A percentile compares a stretch with the other conserved stretches of the same genome.
phyloP scores from a whole-genome alignment of 64 coral and sea anemone species.

The Platygyra sinensis region DNA sequence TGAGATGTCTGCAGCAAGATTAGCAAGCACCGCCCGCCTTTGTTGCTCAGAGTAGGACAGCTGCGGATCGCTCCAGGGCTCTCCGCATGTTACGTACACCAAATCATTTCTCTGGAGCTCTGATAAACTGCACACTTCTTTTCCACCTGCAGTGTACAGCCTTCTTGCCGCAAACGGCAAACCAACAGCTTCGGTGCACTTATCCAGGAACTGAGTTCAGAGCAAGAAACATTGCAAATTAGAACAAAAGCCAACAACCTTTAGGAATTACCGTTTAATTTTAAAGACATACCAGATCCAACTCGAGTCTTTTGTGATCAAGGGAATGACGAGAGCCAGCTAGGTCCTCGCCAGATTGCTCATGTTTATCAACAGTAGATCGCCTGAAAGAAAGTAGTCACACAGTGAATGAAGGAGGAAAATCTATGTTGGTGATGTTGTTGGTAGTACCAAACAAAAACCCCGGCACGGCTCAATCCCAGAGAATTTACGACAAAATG shows the following conservation, averaged over 20 bases:
- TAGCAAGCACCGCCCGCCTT: constrained; percentile 75
- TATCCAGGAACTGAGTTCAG: constrained; percentile 77
- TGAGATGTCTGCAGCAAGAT: constrained; percentile 89
- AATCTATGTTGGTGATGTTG: background rate
- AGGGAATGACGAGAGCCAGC: constrained; percentile 67
- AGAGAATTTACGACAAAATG: no score
- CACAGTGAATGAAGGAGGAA: background rate
- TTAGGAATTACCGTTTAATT: background rate
- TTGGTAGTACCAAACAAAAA: background rate
- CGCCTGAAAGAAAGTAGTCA: constrained; percentile 17
- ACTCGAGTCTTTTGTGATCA: constrained; percentile 71
- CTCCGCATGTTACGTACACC: constrained; percentile 90
- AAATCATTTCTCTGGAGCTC: constrained; percentile 79
- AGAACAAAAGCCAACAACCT: background rate
- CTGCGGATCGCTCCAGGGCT: constrained; percentile 90
- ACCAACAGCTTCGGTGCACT: constrained; percentile 82
- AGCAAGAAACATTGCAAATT: background rate
- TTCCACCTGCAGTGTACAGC: constrained; percentile 75
- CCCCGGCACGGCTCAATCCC: background rate
- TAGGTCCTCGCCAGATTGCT: constrained; percentile 3
- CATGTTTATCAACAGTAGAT: background rate
- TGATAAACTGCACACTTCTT: constrained; percentile 57
- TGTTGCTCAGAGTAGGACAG: constrained; percentile 93
- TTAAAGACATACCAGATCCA: constrained; percentile 65
- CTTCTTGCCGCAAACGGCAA: constrained; percentile 90